Evolutionary conservation across 2,113 vertebrate species (phyloP), one percentile per base, ranked within the genome.

Genomic region (Marcusenius ussheri): DNA sequence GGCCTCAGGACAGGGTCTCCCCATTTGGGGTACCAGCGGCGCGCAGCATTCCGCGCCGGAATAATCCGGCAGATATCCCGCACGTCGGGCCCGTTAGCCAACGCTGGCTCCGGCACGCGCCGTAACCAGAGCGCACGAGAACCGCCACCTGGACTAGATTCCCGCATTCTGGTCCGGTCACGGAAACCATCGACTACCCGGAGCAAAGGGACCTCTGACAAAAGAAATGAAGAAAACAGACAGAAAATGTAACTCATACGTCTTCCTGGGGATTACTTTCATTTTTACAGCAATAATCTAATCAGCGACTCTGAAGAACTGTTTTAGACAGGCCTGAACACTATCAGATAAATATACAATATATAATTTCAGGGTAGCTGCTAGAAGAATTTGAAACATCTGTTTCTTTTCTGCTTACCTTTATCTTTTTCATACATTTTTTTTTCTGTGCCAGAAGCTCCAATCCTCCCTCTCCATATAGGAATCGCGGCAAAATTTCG

Each of bases 221-320:
- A 90, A 90, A 86, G 87, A 91, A 88, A 77, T 83, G 47, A 88
- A 31, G 49, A 88, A 47, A 91, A 91, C 21, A 84, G 50, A 89
- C 50, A 88, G 90, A 27, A 91, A 92, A 92, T 89, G 24, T 88
- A 87, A 83, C 88, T 90, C 90, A 92, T 90, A 90, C 90, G 84
- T 89, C 83, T 45, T 50, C 53, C 83, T 88, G 90, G 90, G 90
- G 88, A 90, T 88, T 83, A 35, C 74, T 90, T 90, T 92, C 46
- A 83, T 83, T 58, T 47, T 90, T 88, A 8, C 39, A 90, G 53
- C 83, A 84, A 88, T 90, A 89, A 91, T 89, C 53, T 83, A 87
- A 83, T 89, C 50, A 91, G 62, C 19, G 66, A 89, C 15, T 31
- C 47, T 51, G 47, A 83, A 39, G 89, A 92, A 88, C 90, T 87